Base-by-base conservation (phyloP, 2,888 invertebrate genomes). In the Lasioglossum pauxillum region DNA sequence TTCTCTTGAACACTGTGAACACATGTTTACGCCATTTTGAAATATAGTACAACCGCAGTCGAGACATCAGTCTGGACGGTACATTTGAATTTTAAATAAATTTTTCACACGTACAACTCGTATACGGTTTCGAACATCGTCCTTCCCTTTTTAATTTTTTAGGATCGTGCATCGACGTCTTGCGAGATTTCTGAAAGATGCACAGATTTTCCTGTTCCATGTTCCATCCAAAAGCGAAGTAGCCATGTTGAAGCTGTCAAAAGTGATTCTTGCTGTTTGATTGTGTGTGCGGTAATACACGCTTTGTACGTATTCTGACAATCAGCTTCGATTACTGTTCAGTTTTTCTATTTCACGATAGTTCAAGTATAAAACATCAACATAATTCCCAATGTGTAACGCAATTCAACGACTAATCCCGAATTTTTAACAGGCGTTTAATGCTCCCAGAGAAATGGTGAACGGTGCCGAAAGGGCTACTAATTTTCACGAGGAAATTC, bases 211-310 rank as follows among this genome's bases (percentile, higher is more conserved):
- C 27, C 27, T n/a, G 27, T 78, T 44, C 49, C 5, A 16, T 57
- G 31, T 31, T 27, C 10, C 87, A 41, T 69, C 19, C 27, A n/a
- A 83, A 73, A 38, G 80, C 82, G 71, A 76, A 83, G 78, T 82
- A 85, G 93, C 93, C 93, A 93, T 93, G 87, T 93, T 93, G 90
- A 89, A 92, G 88, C 92, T 91, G 92, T 92, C 93, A 93, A 92
- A 91, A 87, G 87, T 67, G 83, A 83, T 83, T 83, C 83, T 83
- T 72, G n/a, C 57, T 44, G 46, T 84, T 84, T 80, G 86, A 83
- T 77, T 77, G 83, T 64, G 46, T 74, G 74, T 46, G 35, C 64
- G n/a, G 46, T 64, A 44, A 44, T 44, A 53, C 12, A 57, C 64
- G 57, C 76, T 72, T 38, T 35, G 27, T 78, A 69, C 69, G 64